phyloP scores from a whole-genome alignment of 2,888 invertebrate genomes.

The Agrochola lychnidis region DNA sequence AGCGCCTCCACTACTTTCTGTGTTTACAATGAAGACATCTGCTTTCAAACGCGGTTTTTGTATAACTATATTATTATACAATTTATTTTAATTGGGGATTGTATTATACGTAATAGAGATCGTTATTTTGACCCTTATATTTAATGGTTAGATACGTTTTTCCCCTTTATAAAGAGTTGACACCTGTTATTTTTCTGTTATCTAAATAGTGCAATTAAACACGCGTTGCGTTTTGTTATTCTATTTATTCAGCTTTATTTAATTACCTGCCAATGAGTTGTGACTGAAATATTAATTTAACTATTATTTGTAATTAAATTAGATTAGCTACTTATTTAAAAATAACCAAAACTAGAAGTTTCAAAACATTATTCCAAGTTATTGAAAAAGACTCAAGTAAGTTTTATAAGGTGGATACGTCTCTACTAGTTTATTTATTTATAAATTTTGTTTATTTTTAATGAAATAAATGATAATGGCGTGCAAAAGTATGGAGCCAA shows the following conservation, averaged over 20 bases:
- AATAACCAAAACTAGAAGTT: background rate
- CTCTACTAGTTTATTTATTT: background rate
- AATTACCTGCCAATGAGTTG: background rate
- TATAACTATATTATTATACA: conserved; percentile 50
- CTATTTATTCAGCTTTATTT: conserved; percentile 19
- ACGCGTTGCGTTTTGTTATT: conserved; percentile 10
- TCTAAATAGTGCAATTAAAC: conserved; percentile 31
- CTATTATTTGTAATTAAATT: background rate
- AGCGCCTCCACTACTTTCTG: conserved; percentile 75
- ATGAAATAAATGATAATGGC: background rate
- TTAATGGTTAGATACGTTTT: conserved; percentile 42
- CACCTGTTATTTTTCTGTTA: conserved; percentile 54
- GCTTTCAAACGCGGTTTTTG: conserved; percentile 67
- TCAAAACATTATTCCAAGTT: background rate
- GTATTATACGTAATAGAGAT: conserved; percentile 43
- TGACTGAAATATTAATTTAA: background rate
- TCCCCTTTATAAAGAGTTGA: conserved; percentile 28
- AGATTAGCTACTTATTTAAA: background rate
- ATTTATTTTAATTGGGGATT: conserved; percentile 64
- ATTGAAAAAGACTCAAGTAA: background rate
- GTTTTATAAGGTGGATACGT: background rate
- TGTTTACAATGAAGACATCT: conserved; percentile 82
- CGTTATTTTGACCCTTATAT: conserved; percentile 48
- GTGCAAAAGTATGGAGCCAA: background rate
- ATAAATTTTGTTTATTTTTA: no score